Evolutionary conservation across 2,113 vertebrate genomes (phyloP), one percentile per base, ranked within the genome.

Genomic region (Parotia lawesii): DNA sequence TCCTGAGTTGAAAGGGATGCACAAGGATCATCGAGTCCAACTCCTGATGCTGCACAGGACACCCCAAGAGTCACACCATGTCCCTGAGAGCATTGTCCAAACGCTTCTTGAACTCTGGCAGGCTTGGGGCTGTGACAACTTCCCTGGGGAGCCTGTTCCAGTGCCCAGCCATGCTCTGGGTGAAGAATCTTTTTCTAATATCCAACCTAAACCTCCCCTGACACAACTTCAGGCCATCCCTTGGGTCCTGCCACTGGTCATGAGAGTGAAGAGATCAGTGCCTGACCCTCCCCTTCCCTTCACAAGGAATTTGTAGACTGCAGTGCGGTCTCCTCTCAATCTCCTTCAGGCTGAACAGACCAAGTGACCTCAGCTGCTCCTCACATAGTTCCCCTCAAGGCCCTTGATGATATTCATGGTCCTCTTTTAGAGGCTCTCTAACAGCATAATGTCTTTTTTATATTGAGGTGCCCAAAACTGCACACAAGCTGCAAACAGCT

Each of bases 1-100:
- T 54, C 40, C 19, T 47, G 29, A 48, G 35, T 25, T 56, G 29
- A 47, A 78, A 73, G 33, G 15, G 33, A 28, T 28, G 37, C 23
- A 16, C 18, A 38, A 44, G 15, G 19, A 58, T 58, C 51, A 20
- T 37, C 0, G 0, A 58, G 13, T 51, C 37, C 37, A 21, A 0
- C 12, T 80, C 37, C 33, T 58, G 38, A 11, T 1, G 0, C 44
- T 28, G 37, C 44, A 24, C 19, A 37, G 50, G 18, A 37, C 44
- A 65, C 50, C 21, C 44, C 18, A 33, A 50, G 22, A 28, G 22
- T 72, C 37, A 42, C 37, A 44, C 15, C 27, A 20, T 20, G 22
- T 44, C 12, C 18, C 37, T 33, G 22, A 33, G 18, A 37, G 31
- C 15, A 6, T 4, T 57, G 31, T 33, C 21, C 58, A 72, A 35